Conservation (phyloP, 2,797 vertebrate species). For the Benthosema pterotum region DNA sequence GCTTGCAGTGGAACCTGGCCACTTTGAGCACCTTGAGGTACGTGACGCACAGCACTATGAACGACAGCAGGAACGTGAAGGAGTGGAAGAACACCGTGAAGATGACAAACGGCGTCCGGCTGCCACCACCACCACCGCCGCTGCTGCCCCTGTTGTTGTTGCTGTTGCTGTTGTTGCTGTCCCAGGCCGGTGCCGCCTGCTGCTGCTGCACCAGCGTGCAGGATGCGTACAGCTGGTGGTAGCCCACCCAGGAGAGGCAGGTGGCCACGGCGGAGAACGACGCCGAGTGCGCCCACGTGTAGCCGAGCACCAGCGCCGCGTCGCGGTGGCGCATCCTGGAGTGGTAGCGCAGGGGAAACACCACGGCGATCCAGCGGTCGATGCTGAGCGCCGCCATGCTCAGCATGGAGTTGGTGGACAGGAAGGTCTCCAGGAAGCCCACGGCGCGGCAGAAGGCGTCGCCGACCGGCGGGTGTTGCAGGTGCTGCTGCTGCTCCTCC, state of each 20-base stretch:
- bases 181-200: no score
- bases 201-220: conserved; percentile 82
- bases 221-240: conserved; percentile 94
- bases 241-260: conserved; percentile 93
- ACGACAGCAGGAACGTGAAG: conserved; percentile 91
- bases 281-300: conserved; percentile 93
- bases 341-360: conserved; percentile 95
- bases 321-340: conserved; percentile 94
- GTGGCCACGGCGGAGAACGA: conserved; percentile 90
- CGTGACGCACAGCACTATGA: conserved; percentile 90
- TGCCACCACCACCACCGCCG: neutral
- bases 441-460: conserved; percentile 87
- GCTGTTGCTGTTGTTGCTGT: no score
- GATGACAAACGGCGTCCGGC: conserved; percentile 85
- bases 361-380: conserved; percentile 97
- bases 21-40: conserved; percentile 96
- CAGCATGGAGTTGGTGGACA: conserved; percentile 95
- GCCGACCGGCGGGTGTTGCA: conserved; percentile 87
- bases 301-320: conserved; percentile 90
- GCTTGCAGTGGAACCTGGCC: conserved; percentile 92
- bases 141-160: no score
- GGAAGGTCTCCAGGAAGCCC: conserved; percentile 95
- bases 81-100: conserved; percentile 91
- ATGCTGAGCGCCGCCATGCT: conserved; percentile 98
- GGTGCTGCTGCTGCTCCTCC: no score